Evolutionary conservation across 2,888 invertebrate genomes (phyloP).

Genomic region (Cerastoderma edule): DNA sequence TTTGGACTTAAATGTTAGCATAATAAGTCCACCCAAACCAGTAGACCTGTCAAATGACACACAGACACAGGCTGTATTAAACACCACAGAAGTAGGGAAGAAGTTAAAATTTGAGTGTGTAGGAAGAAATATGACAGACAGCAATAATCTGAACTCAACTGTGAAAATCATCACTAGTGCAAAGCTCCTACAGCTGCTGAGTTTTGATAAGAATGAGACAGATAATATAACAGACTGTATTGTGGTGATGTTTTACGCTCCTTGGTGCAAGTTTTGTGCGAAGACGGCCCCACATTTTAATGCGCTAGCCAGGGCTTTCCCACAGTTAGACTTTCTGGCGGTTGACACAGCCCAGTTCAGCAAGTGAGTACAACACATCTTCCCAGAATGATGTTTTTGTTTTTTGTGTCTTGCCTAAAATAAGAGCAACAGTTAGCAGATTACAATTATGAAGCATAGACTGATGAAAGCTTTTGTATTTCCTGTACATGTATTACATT

Average conservation of each 20-base stretch:
- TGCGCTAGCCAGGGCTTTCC: slow-evolving; percentile 93
- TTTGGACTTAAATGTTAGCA: neutral
- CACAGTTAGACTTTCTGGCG: slow-evolving; percentile 92
- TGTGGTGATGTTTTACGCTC: slow-evolving; percentile 94
- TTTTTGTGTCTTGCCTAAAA: too few relatives aligned
- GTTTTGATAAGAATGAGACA: slow-evolving; percentile 86
- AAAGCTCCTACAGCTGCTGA: slow-evolving; percentile 88
- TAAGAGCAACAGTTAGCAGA: too few relatives aligned
- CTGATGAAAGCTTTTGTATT: too few relatives aligned
- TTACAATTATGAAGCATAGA: too few relatives aligned
- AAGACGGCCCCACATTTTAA: slow-evolving; percentile 95
- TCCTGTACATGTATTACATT: too few relatives aligned
- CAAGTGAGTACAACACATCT: slow-evolving; percentile 75
- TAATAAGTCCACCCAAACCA: too few relatives aligned
- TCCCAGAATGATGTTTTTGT: too few relatives aligned
- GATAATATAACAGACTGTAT: slow-evolving; percentile 84
- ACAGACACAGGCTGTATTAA: neutral
- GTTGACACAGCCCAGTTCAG: slow-evolving; percentile 94
- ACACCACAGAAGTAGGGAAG: slow-evolving; percentile 68
- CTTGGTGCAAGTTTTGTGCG: slow-evolving; percentile 95
- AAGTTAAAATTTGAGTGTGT: slow-evolving; percentile 77
- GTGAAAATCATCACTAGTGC: slow-evolving; percentile 89
- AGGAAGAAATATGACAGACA: slow-evolving; percentile 73
- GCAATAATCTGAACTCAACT: slow-evolving; percentile 68
- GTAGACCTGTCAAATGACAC: too few relatives aligned